These are phyloP conservation scores for Reticulitermes speratus DNA, from an alignment of 1,140 invertebrate species.

Conservation along the genomic window DNA sequence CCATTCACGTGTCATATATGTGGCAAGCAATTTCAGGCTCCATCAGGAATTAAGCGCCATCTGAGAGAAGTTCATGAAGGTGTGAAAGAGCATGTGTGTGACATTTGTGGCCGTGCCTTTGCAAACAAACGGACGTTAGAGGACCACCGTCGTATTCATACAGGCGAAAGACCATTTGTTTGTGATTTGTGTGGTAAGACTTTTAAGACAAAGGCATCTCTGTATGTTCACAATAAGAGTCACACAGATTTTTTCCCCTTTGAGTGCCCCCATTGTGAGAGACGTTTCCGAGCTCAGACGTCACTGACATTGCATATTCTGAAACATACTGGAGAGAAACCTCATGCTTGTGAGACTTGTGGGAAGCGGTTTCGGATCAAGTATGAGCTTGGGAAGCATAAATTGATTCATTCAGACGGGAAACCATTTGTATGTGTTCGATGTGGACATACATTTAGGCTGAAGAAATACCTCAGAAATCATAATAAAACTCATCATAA, in stretches of 20 bases:
- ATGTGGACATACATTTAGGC: constrained; percentile 57
- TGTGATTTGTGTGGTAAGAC: constrained; percentile 59
- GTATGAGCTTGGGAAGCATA: constrained; percentile 53
- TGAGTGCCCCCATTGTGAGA: constrained; percentile 50
- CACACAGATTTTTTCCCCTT: constrained; percentile 53
- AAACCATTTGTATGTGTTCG: constrained; percentile 53
- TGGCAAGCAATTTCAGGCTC: constrained; percentile 61
- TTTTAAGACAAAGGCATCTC: constrained; percentile 54
- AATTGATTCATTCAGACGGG: constrained; percentile 51
- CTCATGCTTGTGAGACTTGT: constrained; percentile 53
- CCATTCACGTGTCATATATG: constrained; percentile 45
- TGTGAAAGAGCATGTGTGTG: constrained; percentile 57
- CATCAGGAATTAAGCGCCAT: constrained; percentile 62
- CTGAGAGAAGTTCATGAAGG: constrained; percentile 62
- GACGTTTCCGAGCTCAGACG: constrained; percentile 54
- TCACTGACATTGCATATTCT: constrained; percentile 56
- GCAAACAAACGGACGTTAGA: constrained; percentile 52
- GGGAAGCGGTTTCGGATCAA: constrained; percentile 54
- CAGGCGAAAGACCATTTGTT: constrained; percentile 58
- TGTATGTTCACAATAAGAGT: constrained; percentile 56
- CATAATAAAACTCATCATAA: constrained; percentile 34
- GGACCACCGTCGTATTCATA: constrained; percentile 59
- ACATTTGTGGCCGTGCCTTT: constrained; percentile 55
- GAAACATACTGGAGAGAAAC: constrained; percentile 51
- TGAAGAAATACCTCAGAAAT: constrained; percentile 51